Evolutionary conservation across 2,113 vertebrate genomes (phyloP).

Genomic region (Eidolon helvum): DNA sequence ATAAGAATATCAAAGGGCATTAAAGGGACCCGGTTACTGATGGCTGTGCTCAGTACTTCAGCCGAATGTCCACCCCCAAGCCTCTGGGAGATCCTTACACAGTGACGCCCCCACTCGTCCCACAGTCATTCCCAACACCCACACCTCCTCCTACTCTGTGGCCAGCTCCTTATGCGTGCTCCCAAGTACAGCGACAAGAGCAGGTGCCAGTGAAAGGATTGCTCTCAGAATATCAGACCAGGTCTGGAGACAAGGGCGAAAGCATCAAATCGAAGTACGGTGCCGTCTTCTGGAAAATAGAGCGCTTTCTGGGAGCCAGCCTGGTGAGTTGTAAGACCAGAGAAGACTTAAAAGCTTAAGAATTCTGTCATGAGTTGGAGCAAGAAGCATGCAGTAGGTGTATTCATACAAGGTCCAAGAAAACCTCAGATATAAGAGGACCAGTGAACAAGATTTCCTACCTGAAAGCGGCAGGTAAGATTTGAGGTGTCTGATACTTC

Average conservation of each 20-base stretch:
- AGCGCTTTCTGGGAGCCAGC: not conserved
- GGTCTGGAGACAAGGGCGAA: not conserved
- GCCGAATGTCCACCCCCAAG: too few relatives aligned
- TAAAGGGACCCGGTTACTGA: too few relatives aligned
- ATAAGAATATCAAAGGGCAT: too few relatives aligned
- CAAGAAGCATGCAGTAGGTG: not conserved
- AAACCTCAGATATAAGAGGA: not conserved
- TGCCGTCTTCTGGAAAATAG: not conserved
- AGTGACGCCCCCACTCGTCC: too few relatives aligned
- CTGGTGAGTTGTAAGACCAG: not conserved
- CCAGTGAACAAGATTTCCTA: not conserved
- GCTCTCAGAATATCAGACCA: not conserved
- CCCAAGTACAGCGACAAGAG: not conserved
- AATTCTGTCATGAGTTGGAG: not conserved
- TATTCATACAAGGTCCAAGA: not conserved
- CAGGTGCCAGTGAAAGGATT: not conserved
- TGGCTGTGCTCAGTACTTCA: too few relatives aligned
- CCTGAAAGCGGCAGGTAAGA: not conserved
- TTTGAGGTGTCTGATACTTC: not conserved
- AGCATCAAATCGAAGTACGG: not conserved
- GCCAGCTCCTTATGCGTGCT: not conserved
- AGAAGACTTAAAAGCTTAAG: not conserved
- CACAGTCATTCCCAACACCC: too few relatives aligned
- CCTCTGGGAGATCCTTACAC: too few relatives aligned
- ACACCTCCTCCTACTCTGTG: too few relatives aligned